These are phyloP conservation scores for Anolis apletophallus DNA, from an alignment of 2,797 vertebrate genomes.

Conservation along the genomic window DNA sequence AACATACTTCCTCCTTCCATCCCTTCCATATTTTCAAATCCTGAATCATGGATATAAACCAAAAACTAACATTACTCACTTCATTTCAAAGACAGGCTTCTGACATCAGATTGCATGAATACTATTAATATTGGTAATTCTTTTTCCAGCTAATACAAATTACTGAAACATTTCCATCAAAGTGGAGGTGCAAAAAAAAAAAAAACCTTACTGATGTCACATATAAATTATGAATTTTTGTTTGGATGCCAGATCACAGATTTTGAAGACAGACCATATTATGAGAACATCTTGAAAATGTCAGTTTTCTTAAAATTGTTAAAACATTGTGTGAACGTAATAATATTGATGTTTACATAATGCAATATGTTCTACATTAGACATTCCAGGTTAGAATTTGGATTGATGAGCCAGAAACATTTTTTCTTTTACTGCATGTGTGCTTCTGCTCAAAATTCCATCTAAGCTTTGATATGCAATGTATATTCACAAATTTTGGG, in stretches of 20 bases:
- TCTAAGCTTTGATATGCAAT: not conserved
- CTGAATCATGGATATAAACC: rapidly evolving
- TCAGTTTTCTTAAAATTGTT: constrained; percentile 5
- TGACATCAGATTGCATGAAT: not conserved
- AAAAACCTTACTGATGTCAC: not conserved
- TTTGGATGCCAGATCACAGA: constrained; percentile 17
- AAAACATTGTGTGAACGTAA: constrained; percentile 25
- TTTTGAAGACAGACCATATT: constrained; percentile 31
- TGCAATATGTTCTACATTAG: constrained; percentile 30
- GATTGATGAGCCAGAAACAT: not conserved
- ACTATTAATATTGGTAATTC: not conserved
- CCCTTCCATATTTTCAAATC: not conserved
- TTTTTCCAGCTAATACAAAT: not conserved
- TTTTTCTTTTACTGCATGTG: not conserved
- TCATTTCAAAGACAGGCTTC: not conserved
- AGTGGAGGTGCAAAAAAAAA: not conserved
- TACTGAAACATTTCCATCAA: not conserved
- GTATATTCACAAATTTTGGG: too few species aligned
- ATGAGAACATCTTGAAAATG: constrained; percentile 35
- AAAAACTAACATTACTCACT: not conserved
- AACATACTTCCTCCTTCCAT: too few species aligned
- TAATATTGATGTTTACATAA: constrained; percentile 35
- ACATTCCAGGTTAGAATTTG: constrained; percentile 27
- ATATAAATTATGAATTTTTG: constrained; percentile 30
- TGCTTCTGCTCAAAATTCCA: constrained; percentile 12